These are phyloP conservation scores for Scaptomyza parva DNA, from an alignment of 2,888 invertebrate genomes.

Conservation along the genomic window DNA sequence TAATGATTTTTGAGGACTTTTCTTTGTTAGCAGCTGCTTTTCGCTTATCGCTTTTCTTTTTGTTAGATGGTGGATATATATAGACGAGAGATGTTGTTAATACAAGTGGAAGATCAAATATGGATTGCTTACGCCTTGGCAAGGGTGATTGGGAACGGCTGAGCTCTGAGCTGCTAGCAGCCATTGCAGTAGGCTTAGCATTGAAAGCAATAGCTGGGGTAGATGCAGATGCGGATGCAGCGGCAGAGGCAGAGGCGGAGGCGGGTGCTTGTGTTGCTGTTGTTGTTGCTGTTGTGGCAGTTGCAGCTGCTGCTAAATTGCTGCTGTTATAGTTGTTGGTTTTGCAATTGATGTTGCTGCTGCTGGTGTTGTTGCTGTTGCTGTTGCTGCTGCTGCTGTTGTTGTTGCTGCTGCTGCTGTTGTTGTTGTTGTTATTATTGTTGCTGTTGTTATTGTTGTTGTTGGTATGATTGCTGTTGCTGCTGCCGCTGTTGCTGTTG, in stretches of 20 bases:
- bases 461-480: slow-evolving; percentile 26
- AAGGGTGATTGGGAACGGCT: slow-evolving; percentile 85
- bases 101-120: slow-evolving; percentile 28
- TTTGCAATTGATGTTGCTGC: slow-evolving; percentile 55
- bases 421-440: slow-evolving; percentile 34
- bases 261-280: slow-evolving; percentile 47
- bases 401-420: slow-evolving; percentile 46
- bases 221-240: slow-evolving; percentile 58
- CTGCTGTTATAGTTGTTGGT: slow-evolving; percentile 33
- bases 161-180: slow-evolving; percentile 71
- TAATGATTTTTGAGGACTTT: slow-evolving; percentile 6
- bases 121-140: slow-evolving; percentile 82
- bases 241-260: slow-evolving; percentile 33
- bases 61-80: slow-evolving; percentile 5
- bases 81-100: slow-evolving; percentile 22
- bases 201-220: slow-evolving; percentile 64
- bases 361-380: slow-evolving; percentile 43
- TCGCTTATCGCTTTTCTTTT: not conserved
- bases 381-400: slow-evolving; percentile 53
- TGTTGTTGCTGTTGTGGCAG: slow-evolving; percentile 29
- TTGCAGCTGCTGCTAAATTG: slow-evolving; percentile 30
- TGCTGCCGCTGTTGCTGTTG: slow-evolving; percentile 49
- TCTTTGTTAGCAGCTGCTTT: slow-evolving; percentile 27
- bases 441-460: slow-evolving; percentile 29
- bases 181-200: slow-evolving; percentile 65